phyloP scores from a whole-genome alignment of 2,797 vertebrate genomes.

The Hemibagrus guttatus region DNA sequence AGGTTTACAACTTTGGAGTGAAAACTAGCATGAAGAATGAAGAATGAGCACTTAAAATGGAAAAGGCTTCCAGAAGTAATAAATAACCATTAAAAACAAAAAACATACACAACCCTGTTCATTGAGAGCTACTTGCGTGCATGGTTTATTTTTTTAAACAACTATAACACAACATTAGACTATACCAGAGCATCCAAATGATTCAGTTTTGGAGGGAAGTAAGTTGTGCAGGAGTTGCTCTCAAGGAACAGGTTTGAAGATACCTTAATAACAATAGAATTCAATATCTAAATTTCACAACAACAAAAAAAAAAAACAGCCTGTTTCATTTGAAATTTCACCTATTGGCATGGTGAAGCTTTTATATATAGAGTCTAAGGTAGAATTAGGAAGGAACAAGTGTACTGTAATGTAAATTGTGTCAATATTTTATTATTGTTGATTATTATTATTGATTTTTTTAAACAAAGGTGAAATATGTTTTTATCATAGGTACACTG shows the following conservation, averaged over 20 bases:
- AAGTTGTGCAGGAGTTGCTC: background rate
- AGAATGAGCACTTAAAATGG: slow-evolving; percentile 47
- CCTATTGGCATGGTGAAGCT: slow-evolving; percentile 72
- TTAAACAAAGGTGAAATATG: slow-evolving; percentile 72
- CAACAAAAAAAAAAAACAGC: slow-evolving; percentile 1
- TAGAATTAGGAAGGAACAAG: slow-evolving; percentile 70
- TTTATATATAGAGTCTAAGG: slow-evolving; percentile 76
- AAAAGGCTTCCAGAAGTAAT: slow-evolving; percentile 27
- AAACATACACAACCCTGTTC: background rate
- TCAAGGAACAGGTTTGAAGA: slow-evolving; percentile 6
- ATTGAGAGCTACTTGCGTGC: background rate
- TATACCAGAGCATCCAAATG: background rate
- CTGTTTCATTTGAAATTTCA: slow-evolving; percentile 54
- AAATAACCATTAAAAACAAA: background rate
- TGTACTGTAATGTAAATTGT: slow-evolving; percentile 79
- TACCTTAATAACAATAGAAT: slow-evolving; percentile 1
- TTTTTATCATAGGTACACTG: slow-evolving; percentile 79
- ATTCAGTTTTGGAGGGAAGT: background rate
- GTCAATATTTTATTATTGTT: slow-evolving; percentile 73
- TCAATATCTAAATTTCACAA: slow-evolving; percentile 11
- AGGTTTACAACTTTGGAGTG: background rate
- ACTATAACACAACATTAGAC: background rate
- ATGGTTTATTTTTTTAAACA: background rate
- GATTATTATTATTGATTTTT: too few relatives aligned
- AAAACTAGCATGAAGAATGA: slow-evolving; percentile 41